These are phyloP conservation scores for Liposcelis brunnea DNA, from an alignment of 2,888 invertebrate genomes.

Conservation along the genomic window DNA sequence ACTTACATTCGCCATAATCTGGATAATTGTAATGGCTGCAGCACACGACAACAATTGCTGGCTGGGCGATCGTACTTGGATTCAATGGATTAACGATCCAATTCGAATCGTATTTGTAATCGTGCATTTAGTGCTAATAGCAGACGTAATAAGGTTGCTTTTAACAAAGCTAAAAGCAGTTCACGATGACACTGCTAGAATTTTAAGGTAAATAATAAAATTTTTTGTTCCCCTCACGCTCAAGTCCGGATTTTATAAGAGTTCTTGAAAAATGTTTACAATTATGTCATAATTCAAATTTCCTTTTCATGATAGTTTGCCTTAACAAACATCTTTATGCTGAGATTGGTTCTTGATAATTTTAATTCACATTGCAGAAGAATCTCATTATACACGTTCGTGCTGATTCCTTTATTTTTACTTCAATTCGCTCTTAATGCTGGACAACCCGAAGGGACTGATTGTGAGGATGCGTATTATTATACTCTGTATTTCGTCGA, in stretches of 20 bases:
- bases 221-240: too few relatives aligned
- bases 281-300: too few relatives aligned
- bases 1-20: background rate
- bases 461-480: background rate
- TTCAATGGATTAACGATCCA: constrained; percentile 4
- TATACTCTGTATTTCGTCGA: constrained; percentile 3
- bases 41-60: background rate
- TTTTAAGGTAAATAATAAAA: background rate
- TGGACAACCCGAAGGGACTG: background rate
- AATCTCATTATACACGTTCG: background rate
- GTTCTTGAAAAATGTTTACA: too few relatives aligned
- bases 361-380: too few relatives aligned
- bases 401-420: constrained; percentile 1
- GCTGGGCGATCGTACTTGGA: constrained; percentile 1
- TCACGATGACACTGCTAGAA: background rate
- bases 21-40: constrained; percentile 6
- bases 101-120: background rate
- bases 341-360: background rate
- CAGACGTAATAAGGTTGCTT: background rate
- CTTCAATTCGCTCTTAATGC: constrained; percentile 5
- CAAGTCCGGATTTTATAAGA: too few relatives aligned
- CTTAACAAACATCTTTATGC: too few relatives aligned
- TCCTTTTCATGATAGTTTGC: too few relatives aligned
- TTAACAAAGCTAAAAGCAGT: background rate
- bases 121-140: background rate